phyloP scores from a whole-genome alignment of 2,888 invertebrate genomes.

The Lampropteryx suffumata region DNA sequence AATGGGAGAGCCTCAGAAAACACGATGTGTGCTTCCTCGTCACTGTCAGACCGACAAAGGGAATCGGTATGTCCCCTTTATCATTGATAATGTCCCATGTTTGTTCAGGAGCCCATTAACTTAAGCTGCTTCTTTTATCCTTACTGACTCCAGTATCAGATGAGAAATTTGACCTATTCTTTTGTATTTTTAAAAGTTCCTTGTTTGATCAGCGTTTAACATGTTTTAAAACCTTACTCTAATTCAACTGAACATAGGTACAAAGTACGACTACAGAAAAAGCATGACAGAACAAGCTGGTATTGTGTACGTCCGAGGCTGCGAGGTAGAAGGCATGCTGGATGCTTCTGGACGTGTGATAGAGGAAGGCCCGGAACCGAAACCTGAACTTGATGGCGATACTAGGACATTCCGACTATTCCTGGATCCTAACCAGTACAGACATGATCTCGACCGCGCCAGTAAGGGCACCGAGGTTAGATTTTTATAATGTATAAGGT shows the following conservation, averaged over 20 bases:
- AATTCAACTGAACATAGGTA: slow-evolving; percentile 69
- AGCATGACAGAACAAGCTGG: slow-evolving; percentile 97
- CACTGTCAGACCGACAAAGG: slow-evolving; percentile 92
- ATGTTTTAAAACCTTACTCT: no score
- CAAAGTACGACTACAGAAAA: slow-evolving; percentile 90
- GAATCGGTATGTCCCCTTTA: slow-evolving; percentile 85
- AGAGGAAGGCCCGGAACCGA: slow-evolving; percentile 96
- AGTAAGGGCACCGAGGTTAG: slow-evolving; percentile 90
- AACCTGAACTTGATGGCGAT: slow-evolving; percentile 93
- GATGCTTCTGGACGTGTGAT: slow-evolving; percentile 97
- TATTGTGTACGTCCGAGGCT: slow-evolving; percentile 95
- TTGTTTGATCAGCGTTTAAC: no score
- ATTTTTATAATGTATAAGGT: no score
- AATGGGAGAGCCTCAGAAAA: slow-evolving; percentile 98
- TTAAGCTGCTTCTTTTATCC: no score
- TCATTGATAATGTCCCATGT: no score
- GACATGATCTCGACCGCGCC: slow-evolving; percentile 93
- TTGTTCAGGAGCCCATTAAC: no score
- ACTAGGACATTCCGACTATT: slow-evolving; percentile 95
- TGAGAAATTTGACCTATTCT: no score
- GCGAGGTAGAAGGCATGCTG: slow-evolving; percentile 99
- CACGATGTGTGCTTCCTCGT: slow-evolving; percentile 99
- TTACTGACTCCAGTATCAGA: no score
- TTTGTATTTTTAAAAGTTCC: no score
- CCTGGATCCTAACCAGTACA: slow-evolving; percentile 98